phyloP scores from a whole-genome alignment of 2,888 invertebrate species.

The Deilephila porcellus region DNA sequence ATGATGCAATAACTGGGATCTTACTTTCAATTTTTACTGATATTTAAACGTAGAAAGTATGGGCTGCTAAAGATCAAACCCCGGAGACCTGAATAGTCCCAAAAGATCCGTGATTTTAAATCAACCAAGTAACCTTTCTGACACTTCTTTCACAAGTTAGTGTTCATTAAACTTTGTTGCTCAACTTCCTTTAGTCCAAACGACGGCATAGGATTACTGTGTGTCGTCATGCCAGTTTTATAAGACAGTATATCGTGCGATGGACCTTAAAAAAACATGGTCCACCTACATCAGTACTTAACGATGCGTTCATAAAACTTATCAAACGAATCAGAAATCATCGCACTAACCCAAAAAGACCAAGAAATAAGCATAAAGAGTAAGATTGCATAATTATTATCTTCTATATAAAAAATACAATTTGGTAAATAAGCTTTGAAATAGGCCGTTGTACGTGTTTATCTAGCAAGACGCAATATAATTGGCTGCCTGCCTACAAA shows the following conservation, averaged over 20 bases:
- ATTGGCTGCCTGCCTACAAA: slow-evolving; percentile 24
- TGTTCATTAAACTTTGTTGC: too few species aligned
- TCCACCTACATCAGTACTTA: neutral
- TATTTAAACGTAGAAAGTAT: neutral
- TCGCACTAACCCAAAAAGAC: slow-evolving; percentile 1
- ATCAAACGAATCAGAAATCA: slow-evolving; percentile 3
- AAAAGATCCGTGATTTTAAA: too few species aligned
- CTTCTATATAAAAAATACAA: neutral
- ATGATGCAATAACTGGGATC: neutral
- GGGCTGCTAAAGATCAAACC: too few species aligned
- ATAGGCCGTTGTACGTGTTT: slow-evolving; percentile 20
- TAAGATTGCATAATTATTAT: neutral
- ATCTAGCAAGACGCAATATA: slow-evolving; percentile 21
- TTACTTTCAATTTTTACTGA: neutral
- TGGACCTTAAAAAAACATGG: slow-evolving; percentile 1
- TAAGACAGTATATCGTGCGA: neutral
- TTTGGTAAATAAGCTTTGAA: slow-evolving; percentile 20
- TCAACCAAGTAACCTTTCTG: too few species aligned
- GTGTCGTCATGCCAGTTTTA: neutral
- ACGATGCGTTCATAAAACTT: slow-evolving; percentile 5
- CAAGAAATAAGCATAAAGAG: neutral
- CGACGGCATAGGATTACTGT: too few species aligned
- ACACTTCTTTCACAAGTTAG: too few species aligned
- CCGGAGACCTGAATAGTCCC: too few species aligned
- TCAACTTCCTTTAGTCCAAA: too few species aligned